Evolutionary conservation across 2,797 vertebrate species (phyloP).

Genomic region (Synaphobranchus kaupii): DNA sequence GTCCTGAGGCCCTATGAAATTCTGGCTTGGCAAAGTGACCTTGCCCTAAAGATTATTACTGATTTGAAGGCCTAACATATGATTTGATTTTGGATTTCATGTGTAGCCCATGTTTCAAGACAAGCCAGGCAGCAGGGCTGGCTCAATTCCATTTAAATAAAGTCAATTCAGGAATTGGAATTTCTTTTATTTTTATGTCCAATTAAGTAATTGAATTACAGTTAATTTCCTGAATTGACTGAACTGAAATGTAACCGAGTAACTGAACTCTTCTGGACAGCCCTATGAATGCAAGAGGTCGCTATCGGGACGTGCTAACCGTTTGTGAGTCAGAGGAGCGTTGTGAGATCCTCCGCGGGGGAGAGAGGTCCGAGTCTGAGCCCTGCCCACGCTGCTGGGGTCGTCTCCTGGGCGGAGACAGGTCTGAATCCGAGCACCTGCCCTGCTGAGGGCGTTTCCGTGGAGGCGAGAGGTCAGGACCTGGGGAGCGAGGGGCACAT

Average conservation of each 20-base stretch:
- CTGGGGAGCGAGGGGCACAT: constrained; percentile 27
- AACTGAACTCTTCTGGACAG: not conserved
- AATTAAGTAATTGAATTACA: not conserved
- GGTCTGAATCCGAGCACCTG: constrained; percentile 65
- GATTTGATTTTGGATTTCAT: not conserved
- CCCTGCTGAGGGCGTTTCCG: constrained; percentile 35
- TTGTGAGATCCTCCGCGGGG: constrained; percentile 47
- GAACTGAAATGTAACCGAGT: not conserved
- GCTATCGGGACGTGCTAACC: constrained; percentile 11
- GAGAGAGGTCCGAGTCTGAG: constrained; percentile 70
- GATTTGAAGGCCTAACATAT: not conserved
- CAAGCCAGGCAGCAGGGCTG: too few relatives aligned
- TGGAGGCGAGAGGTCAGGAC: constrained; percentile 53
- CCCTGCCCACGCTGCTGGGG: constrained; percentile 35
- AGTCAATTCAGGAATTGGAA: too few relatives aligned
- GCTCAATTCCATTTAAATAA: too few relatives aligned
- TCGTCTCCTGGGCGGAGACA: constrained; percentile 73
- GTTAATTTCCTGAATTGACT: not conserved
- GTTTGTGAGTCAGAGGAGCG: constrained; percentile 1
- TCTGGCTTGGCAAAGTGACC: too few relatives aligned
- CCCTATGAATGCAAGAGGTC: not conserved
- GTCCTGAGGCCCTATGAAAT: too few relatives aligned
- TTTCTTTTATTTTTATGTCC: too few relatives aligned
- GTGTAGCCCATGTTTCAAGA: not conserved
- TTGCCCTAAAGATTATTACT: not conserved